Evolutionary conservation across 2,113 vertebrate species (phyloP).

Genomic region (Megaptera novaeangliae): DNA sequence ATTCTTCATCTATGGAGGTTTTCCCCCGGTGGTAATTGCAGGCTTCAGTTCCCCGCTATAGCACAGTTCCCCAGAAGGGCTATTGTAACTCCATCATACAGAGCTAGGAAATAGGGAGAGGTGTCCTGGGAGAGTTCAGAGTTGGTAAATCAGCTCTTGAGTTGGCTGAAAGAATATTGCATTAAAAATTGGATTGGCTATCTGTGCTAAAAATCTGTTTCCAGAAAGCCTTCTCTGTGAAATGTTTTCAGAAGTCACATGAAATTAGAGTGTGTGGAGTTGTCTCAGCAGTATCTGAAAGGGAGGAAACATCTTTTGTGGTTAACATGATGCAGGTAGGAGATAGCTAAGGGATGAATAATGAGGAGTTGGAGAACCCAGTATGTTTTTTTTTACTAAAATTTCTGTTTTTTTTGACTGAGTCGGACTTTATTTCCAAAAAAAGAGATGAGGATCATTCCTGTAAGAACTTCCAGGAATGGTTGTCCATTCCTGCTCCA

Average conservation of each 20-base stretch:
- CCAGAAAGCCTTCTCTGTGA: background rate
- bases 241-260: background rate
- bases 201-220: background rate
- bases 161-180: background rate
- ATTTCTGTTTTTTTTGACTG: background rate
- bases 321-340: background rate
- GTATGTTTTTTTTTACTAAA: background rate
- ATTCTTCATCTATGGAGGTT: background rate
- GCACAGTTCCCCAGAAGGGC: background rate
- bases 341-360: background rate
- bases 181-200: background rate
- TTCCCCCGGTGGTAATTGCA: background rate
- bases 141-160: background rate
- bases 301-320: background rate
- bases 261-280: background rate
- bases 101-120: background rate
- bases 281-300: background rate
- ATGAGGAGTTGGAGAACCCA: background rate
- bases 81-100: background rate
- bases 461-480: background rate
- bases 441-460: background rate
- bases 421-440: background rate
- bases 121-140: background rate
- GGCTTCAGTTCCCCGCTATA: background rate
- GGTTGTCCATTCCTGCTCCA: background rate